A percentile compares a stretch with the other conserved stretches of the same genome.
Conservation (phyloP, 1,140 invertebrate species). For the Arctopsyche grandis region DNA sequence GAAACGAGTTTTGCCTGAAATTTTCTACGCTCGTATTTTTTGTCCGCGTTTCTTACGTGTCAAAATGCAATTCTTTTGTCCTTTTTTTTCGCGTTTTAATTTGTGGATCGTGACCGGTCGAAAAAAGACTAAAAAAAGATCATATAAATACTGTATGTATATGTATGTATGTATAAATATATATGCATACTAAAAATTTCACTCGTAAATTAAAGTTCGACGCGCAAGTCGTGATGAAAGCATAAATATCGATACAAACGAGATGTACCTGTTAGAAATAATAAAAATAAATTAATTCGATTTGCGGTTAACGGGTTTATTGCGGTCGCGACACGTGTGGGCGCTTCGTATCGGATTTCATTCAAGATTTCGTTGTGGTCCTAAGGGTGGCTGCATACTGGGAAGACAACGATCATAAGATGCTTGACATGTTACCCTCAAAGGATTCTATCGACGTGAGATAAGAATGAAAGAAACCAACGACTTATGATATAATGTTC, state of each 20-base stretch:
- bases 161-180: neutral
- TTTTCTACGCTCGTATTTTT: no score
- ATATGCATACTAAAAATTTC: neutral
- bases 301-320: neutral
- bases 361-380: neutral
- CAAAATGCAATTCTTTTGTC: neutral
- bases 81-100: neutral
- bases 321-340: slow-evolving; percentile 12
- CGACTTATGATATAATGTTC: no score
- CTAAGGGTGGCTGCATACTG: neutral
- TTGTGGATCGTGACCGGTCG: neutral
- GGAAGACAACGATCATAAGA: no score
- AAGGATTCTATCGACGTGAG: no score
- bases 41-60: neutral
- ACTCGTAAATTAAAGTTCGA: no score
- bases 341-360: neutral
- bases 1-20: no score
- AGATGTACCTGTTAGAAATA: no score
- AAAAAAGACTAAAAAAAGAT: neutral
- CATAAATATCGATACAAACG: no score
- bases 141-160: neutral
- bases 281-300: no score
- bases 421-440: no score
- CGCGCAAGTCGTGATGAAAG: no score
- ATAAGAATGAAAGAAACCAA: no score